Base-by-base conservation (phyloP, 2,888 invertebrate species). In the Pandemis heparana region DNA sequence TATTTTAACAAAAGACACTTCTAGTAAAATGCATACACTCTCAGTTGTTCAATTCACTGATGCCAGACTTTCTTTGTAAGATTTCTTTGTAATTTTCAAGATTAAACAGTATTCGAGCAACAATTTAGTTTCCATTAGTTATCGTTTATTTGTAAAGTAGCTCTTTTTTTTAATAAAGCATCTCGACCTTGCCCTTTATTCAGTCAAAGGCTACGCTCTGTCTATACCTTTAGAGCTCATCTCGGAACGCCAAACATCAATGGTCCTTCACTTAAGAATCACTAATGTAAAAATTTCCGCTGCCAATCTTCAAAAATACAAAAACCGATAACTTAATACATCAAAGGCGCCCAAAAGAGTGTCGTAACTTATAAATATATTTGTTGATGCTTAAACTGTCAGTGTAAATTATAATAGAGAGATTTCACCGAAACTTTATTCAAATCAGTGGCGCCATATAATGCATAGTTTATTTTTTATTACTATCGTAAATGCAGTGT, bases 331-430 rank as follows among this genome's bases (percentile, higher is more conserved):
- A 39, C 62, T 48, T 39, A 56, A 64, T 43, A 62, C 38, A 59
- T 72, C 67, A 56, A 68, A 56, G 62, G 18, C 12, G 39, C 46
- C 43, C 62, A 53, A 59, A 68, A 61, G 16, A 23, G 53, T 63
- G 56, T 56, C 63, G 23, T 23, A 23, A 56, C 48, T 63, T 68
- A 68, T 59, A 68, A 68, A 68, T 73, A 63, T 73, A n/a, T 73
- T 63, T 73, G 68, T 73, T 73, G 68, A 32, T 59, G 53, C n/a
- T 56, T 56, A 23, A 64, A 64, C 68, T 68, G 63, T 56, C 68
- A 53, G 39, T 43, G 68, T 43, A 64, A 63, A 63, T 73, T 73
- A 68, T 68, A 68, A 59, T 68, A 63, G 68, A 73, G 63, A 68
- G 10, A 63, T 56, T 51, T 62, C 53, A 48, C 73, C 59, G 39